Evolutionary conservation across 2,888 invertebrate species (phyloP).

Genomic region (Phyllotreta striolata): DNA sequence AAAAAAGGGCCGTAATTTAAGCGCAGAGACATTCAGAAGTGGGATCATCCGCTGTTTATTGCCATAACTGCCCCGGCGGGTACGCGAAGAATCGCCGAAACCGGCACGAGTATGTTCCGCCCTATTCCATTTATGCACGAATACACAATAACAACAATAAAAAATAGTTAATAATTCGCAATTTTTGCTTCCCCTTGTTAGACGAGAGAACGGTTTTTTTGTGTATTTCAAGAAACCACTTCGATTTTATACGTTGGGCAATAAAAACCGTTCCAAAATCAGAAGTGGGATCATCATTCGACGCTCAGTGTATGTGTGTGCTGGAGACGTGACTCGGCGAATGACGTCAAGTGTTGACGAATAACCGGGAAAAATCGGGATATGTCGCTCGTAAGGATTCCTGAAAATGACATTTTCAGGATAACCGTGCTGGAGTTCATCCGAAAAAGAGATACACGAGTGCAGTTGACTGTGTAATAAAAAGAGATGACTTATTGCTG

Average conservation of each 20-base stretch:
- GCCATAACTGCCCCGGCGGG: conserved; percentile 8
- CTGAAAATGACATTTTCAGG: conserved; percentile 21
- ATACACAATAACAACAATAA: no score
- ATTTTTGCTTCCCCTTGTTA: no score
- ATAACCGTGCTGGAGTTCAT: conserved; percentile 3
- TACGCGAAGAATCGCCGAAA: conserved; percentile 11
- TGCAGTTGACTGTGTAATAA: conserved; percentile 5
- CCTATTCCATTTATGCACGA: not conserved
- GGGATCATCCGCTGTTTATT: conserved; percentile 23
- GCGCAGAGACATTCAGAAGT: conserved; percentile 32
- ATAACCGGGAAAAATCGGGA: conserved; percentile 13
- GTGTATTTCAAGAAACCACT: no score
- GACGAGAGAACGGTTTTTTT: no score
- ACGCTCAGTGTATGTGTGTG: conserved; percentile 8
- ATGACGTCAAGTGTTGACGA: conserved; percentile 15
- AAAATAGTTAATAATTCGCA: no score
- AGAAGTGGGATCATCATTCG: conserved; percentile 16
- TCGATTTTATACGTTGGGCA: no score
- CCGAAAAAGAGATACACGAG: conserved; percentile 4
- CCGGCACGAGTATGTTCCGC: not conserved
- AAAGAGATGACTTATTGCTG: not conserved
- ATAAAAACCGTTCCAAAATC: not conserved
- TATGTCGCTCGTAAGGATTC: conserved; percentile 6
- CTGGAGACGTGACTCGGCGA: conserved; percentile 12
- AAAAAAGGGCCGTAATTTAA: conserved; percentile 46